Evolutionary conservation across 2,888 invertebrate species (phyloP), one percentile per base, ranked within the genome.

Genomic region (Parnassius smintheus): DNA sequence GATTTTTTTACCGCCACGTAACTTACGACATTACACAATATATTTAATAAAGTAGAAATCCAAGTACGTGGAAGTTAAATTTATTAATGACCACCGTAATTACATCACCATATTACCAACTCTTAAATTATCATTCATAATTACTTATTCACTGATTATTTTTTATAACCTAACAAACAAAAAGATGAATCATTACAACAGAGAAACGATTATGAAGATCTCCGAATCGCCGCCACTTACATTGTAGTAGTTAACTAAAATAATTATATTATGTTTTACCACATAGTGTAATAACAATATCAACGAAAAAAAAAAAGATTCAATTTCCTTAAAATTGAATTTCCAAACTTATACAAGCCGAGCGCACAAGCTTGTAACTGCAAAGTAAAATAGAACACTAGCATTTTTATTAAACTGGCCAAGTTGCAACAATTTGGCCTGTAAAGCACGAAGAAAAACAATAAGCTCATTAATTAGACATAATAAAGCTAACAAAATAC

Each of bases 11-110:
- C 83, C 83, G 86, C 85, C 88, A 89, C 87, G 75, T 83, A 78
- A 80, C 81, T 84, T 82, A 78, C 74, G 82, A 84, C 80, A 86
- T 84, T 86, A 44, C 54, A 87, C 86, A 88, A 87, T 71, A 83
- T 85, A 85, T 86, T 84, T 87, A 89, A 86, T 88, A 89, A 89
- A 89, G 87, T 89, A 89, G 85, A 90, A 89, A 88, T 87, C 79
- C 83, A 84, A 85, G 82, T 85, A 89, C 76, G 83, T 87, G 88
- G 85, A 88, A 88, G 86, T 87, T 89, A 83, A 85, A 85, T 88
- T 90, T 88, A 90, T 88, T 88, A 85, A 86, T 86, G 87, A 91
- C 83, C 83, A 83, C 69, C 80, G 80, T 88, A 86, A 87, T 88
- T 81, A 88, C 82, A 88, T 85, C 82, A 85, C 80, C 83, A 82